A percentile compares a stretch with the other conserved stretches of the same genome.
These are phyloP conservation scores for Hemithea aestivaria DNA, from an alignment of 2,888 invertebrate genomes.

Conservation along the genomic window DNA sequence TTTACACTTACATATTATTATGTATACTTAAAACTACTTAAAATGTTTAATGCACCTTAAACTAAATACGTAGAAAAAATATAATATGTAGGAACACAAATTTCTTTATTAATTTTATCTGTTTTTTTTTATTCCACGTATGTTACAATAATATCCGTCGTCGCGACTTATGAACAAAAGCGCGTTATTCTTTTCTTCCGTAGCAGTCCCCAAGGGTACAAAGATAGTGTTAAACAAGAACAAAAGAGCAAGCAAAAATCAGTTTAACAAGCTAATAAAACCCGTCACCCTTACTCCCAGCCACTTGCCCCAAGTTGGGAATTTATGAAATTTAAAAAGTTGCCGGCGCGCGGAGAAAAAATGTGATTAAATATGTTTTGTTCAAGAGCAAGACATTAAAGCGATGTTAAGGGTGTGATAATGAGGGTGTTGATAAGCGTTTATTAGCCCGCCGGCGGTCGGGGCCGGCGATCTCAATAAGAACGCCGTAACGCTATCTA, in stretches of 20 bases:
- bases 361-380: slow-evolving; percentile 81
- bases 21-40: too few species aligned
- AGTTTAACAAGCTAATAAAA: slow-evolving; percentile 26
- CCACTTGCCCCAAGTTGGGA: slow-evolving; percentile 29
- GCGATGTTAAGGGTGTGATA: slow-evolving; percentile 80
- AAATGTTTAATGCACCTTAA: too few species aligned
- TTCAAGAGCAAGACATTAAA: slow-evolving; percentile 79
- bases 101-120: too few species aligned
- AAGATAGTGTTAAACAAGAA: slow-evolving; percentile 1
- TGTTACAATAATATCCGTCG: too few species aligned
- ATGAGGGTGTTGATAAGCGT: slow-evolving; percentile 79
- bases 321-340: slow-evolving; percentile 76
- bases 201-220: too few species aligned
- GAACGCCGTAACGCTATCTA: slow-evolving; percentile 64
- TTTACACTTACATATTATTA: too few species aligned
- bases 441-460: slow-evolving; percentile 71
- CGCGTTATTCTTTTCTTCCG: too few species aligned
- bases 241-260: slow-evolving; percentile 12
- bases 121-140: too few species aligned
- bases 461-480: slow-evolving; percentile 62
- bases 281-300: slow-evolving; percentile 29
- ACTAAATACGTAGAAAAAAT: too few species aligned
- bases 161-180: too few species aligned
- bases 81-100: too few species aligned
- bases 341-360: slow-evolving; percentile 60